Percentiles rank a stretch among this genome's conserved stretches.
Conservation (phyloP, 2,797 vertebrate genomes). For the Molossus molossus region DNA sequence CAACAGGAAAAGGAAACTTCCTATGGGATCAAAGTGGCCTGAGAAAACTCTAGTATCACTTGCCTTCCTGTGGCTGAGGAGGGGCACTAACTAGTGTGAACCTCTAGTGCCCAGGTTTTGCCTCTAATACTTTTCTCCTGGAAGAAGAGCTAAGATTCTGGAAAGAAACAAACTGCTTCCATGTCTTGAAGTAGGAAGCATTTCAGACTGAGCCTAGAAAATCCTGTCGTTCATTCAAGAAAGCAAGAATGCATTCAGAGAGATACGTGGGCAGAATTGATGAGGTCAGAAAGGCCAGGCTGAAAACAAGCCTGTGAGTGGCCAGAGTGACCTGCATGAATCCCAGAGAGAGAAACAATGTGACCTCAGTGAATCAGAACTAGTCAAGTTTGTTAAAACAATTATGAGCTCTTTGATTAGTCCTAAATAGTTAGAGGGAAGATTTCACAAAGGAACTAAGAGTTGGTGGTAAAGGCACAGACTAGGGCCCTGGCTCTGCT, state of each 20-base stretch:
- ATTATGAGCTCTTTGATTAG: neutral
- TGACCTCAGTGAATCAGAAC: neutral
- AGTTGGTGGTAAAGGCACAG: neutral
- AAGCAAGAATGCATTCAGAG: neutral
- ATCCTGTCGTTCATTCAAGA: neutral
- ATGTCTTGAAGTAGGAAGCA: conserved; percentile 12
- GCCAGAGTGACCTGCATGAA: neutral
- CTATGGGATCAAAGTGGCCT: neutral
- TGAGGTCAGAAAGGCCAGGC: neutral
- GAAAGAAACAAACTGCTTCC: neutral
- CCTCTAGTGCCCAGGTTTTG: neutral
- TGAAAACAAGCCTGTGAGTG: neutral
- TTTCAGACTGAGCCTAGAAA: neutral
- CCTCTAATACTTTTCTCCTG: conserved; percentile 26
- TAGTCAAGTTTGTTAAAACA: neutral
- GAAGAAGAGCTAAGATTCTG: conserved; percentile 13
- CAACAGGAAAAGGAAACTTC: neutral
- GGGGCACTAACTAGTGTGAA: neutral
- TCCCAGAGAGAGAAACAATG: neutral
- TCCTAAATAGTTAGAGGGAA: neutral
- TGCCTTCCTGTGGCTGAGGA: neutral
- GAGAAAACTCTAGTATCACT: neutral
- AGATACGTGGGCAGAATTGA: neutral
- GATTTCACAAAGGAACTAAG: neutral
- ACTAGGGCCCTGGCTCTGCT: neutral